A percentile compares a stretch with the other conserved stretches of the same genome.
Conservation (phyloP, 2,797 vertebrate genomes). For the Siniperca undulata region DNA sequence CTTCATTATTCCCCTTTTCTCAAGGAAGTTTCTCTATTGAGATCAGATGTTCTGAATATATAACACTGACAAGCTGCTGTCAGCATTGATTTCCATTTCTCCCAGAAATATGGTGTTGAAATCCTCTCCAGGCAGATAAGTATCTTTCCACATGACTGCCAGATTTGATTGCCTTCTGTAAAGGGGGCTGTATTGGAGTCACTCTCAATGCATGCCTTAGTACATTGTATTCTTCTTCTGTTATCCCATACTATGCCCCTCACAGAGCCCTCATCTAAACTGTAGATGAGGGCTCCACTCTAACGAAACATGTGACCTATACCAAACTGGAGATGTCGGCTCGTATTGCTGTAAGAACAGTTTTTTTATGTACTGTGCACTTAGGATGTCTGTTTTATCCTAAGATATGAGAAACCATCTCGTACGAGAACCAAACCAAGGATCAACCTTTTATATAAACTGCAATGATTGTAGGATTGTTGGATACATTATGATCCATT, state of each 20-base stretch:
- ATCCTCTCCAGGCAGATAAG: constrained; percentile 88
- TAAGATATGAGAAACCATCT: constrained; percentile 20
- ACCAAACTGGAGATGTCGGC: constrained; percentile 75
- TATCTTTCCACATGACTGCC: constrained; percentile 89
- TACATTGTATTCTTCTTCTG: constrained; percentile 78
- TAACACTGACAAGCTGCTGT: constrained; percentile 86
- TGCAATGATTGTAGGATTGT: neutral
- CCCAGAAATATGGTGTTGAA: constrained; percentile 87
- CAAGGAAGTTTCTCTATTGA: constrained; percentile 82
- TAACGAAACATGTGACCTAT: constrained; percentile 79
- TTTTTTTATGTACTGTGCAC: constrained; percentile 56
- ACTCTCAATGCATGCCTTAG: constrained; percentile 73
- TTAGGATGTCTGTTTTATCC: constrained; percentile 65
- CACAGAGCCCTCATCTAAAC: constrained; percentile 76
- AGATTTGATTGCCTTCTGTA: constrained; percentile 89
- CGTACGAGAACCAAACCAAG: neutral
- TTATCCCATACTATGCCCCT: constrained; percentile 76
- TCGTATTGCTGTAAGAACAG: constrained; percentile 64
- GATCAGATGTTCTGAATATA: constrained; percentile 84
- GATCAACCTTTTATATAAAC: constrained; percentile 1
- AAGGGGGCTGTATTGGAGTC: constrained; percentile 80
- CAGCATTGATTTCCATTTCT: constrained; percentile 86
- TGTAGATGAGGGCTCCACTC: constrained; percentile 21
- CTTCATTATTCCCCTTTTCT: constrained; percentile 73
- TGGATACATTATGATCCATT: neutral